Percentiles rank a stretch among this genome's conserved stretches.
Evolutionary conservation across 1,140 invertebrate genomes (phyloP).

Genomic region (Metaphire vulgaris): DNA sequence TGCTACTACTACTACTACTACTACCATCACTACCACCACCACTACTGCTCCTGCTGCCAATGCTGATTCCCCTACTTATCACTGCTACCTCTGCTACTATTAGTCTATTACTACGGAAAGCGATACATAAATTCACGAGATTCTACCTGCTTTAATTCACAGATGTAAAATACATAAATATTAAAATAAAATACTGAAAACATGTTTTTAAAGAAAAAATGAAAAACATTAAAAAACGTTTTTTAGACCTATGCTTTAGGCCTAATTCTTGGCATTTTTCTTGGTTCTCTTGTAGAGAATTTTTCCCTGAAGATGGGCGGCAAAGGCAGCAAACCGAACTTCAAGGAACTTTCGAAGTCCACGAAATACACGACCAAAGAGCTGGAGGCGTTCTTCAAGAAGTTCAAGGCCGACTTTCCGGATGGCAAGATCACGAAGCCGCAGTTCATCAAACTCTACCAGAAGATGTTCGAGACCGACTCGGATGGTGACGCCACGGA

Average conservation of each 20-base stretch:
- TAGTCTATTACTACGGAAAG: too few species aligned
- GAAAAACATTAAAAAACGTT: too few species aligned
- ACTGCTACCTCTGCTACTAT: too few species aligned
- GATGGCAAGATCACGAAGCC: constrained; percentile 11
- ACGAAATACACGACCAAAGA: constrained; percentile 26
- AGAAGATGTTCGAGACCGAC: constrained; percentile 54
- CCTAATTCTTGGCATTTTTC: neutral
- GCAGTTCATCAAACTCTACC: constrained; percentile 17
- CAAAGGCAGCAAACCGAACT: constrained; percentile 6
- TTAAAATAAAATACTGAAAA: too few species aligned
- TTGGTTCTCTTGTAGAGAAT: neutral
- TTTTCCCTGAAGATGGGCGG: neutral
- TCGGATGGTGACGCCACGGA: constrained; percentile 96
- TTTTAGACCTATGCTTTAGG: neutral
- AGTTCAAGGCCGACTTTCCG: constrained; percentile 26
- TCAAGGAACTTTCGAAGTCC: constrained; percentile 16
- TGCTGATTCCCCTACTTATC: too few species aligned
- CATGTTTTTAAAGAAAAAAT: too few species aligned
- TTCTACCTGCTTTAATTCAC: too few species aligned
- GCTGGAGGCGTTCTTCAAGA: constrained; percentile 14
- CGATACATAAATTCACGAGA: too few species aligned
- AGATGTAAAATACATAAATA: too few species aligned
- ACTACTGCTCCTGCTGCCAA: too few species aligned
- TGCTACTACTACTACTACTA: too few species aligned
- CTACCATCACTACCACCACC: too few species aligned